A percentile compares a stretch with the other conserved stretches of the same genome.
These are phyloP conservation scores for Cerastis leucographa DNA, from an alignment of 2,888 invertebrate genomes.

Conservation along the genomic window DNA sequence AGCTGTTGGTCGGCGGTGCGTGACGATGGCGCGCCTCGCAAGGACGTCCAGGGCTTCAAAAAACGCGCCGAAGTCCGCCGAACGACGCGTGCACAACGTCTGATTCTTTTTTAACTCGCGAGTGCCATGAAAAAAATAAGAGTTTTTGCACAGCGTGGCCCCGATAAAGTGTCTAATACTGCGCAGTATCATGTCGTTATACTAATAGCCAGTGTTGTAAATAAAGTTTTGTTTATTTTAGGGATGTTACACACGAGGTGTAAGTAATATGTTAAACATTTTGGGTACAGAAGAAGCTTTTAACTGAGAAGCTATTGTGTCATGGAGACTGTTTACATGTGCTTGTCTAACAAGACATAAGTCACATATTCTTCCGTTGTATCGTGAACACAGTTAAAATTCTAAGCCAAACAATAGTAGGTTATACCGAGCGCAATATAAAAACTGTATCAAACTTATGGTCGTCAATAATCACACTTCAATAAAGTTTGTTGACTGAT, in stretches of 20 bases:
- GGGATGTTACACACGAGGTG: slow-evolving; percentile 32
- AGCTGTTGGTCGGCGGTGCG: slow-evolving; percentile 79
- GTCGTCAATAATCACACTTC: slow-evolving; percentile 55
- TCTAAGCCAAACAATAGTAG: neutral
- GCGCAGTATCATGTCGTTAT: slow-evolving; percentile 68
- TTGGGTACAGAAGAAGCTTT: slow-evolving; percentile 14
- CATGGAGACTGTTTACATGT: neutral
- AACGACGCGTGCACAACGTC: slow-evolving; percentile 67
- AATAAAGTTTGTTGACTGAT: slow-evolving; percentile 75
- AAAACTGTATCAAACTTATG: slow-evolving; percentile 42
- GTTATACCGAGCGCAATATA: slow-evolving; percentile 29
- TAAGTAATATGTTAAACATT: slow-evolving; percentile 24
- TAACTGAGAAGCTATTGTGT: neutral
- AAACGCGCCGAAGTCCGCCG: slow-evolving; percentile 63
- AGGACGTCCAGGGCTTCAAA: slow-evolving; percentile 80
- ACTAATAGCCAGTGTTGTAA: slow-evolving; percentile 44
- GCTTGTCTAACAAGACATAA: slow-evolving; percentile 2
- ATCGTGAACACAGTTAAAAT: neutral
- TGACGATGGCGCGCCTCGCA: slow-evolving; percentile 82
- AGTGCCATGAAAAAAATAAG: slow-evolving; percentile 64
- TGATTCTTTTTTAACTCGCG: slow-evolving; percentile 71
- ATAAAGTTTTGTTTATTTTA: slow-evolving; percentile 53
- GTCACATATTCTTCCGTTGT: slow-evolving; percentile 19
- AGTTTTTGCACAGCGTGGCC: slow-evolving; percentile 66
- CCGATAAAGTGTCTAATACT: slow-evolving; percentile 68